phyloP scores from a whole-genome alignment of 2,797 vertebrate genomes.

The Pseudotriccus pelzelni region DNA sequence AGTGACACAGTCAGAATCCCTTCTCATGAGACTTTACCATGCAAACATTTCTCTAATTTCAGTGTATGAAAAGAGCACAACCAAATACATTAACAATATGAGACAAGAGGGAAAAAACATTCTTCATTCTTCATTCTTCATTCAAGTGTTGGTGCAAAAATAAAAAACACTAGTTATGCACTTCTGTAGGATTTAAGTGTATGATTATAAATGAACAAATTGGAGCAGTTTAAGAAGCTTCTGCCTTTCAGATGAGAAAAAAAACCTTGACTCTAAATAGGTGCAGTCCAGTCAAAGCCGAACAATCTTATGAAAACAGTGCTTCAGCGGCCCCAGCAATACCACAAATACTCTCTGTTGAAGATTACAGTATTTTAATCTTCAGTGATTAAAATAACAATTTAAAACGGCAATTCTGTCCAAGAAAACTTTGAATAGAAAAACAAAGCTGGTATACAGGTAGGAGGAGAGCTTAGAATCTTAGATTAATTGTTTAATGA shows the following conservation, averaged over 20 bases:
- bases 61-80: not conserved
- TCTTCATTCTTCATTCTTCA: not conserved
- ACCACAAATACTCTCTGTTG: too few relatives aligned
- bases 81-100: not conserved
- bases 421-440: not conserved
- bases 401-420: not conserved
- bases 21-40: not conserved
- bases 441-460: not conserved
- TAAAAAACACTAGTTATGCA: not conserved
- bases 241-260: not conserved
- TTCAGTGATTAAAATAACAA: not conserved
- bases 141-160: not conserved
- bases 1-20: not conserved
- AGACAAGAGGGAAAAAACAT: not conserved
- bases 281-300: too few relatives aligned
- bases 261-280: not conserved
- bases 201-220: not conserved
- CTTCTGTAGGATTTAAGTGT: not conserved
- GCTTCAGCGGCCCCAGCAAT: not conserved
- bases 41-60: not conserved
- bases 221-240: not conserved
- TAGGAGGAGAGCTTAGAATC: not conserved
- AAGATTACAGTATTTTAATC: not conserved
- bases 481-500: not conserved
- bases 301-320: not conserved